phyloP scores from a whole-genome alignment of 1,140 invertebrate genomes.

The Dufourea novaeangliae region DNA sequence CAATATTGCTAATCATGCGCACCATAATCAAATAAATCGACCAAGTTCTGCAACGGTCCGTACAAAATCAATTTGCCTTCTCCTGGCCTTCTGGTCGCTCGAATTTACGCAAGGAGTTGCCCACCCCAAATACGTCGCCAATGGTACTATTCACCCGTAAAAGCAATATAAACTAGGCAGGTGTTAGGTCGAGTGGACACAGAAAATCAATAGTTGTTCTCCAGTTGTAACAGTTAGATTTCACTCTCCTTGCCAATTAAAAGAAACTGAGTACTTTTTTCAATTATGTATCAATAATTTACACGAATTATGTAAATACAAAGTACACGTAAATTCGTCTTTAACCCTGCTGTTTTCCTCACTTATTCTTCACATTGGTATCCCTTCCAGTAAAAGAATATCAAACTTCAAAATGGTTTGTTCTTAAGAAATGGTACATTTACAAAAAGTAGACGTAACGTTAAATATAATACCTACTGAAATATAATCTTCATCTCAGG shows the following conservation, averaged over 20 bases:
- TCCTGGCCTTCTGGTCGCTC: slow-evolving; percentile 58
- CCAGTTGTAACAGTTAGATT: not conserved
- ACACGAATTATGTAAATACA: too few relatives aligned
- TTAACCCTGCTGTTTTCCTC: too few relatives aligned
- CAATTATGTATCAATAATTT: not conserved
- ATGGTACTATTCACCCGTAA: slow-evolving; percentile 59
- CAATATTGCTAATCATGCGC: slow-evolving; percentile 73
- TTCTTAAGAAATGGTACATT: too few relatives aligned
- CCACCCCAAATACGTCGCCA: slow-evolving; percentile 56
- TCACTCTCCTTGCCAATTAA: not conserved
- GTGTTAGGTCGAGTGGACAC: not conserved
- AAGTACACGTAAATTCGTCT: too few relatives aligned
- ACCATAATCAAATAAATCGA: slow-evolving; percentile 72
- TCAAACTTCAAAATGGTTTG: too few relatives aligned
- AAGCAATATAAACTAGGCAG: slow-evolving; percentile 58
- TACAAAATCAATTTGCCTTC: slow-evolving; percentile 70
- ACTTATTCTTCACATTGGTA: too few relatives aligned
- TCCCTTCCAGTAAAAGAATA: too few relatives aligned
- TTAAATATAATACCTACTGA: too few relatives aligned
- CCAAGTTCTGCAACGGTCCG: slow-evolving; percentile 68
- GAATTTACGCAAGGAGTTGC: slow-evolving; percentile 66
- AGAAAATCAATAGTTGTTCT: not conserved
- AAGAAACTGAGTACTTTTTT: not conserved
- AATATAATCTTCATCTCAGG: too few relatives aligned
- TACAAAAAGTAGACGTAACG: too few relatives aligned